Evolutionary conservation across 2,888 invertebrate genomes (phyloP), one percentile per base, ranked within the genome.

Genomic region (Thymelicus lineola): DNA sequence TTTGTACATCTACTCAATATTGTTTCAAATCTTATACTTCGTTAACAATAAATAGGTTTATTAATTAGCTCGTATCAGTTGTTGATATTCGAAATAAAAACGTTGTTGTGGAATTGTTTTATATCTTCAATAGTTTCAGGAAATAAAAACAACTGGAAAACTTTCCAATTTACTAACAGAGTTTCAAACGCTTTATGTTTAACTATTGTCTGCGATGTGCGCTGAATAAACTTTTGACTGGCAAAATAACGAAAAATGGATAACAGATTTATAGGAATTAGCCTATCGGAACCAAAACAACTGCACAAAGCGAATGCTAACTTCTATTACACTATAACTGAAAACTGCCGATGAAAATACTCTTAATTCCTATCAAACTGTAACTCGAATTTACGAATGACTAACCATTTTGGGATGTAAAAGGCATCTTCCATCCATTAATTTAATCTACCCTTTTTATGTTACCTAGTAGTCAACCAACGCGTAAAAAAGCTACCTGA

Each of bases 181-280:
- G 57, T 69, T 63, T 69, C 63, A 69, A 70, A 70, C 69, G 63
- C 58, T 70, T 70, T 70, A 70, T 64, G 63, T 70, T 70, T 70
- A 70, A 70, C 69, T 70, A 70, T 70, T 70, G 63, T 70, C 69
- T 64, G 69, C 63, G 48, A 70, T 70, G 63, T 70, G 59, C 58
- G 64, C 69, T 70, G 63, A 70, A 70, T 70, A 70, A 70, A 70
- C 69, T 70, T 70, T 64, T 63, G 69, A 64, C 69, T 64, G 64
- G 48, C 63, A 57, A 58, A 58, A 70, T 64, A 70, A 70, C 69
- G 64, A 63, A 59, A 66, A 70, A 69, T 64, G 58, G 69, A 70
- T 70, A 64, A 70, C 63, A 70, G 69, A 64, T 70, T 70, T 70
- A 70, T 28, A 64, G 63, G 69, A 59, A 70, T 70, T 70, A 70